Conservation (phyloP, 2,113 vertebrate genomes). For the Pelecanoides urinatrix region DNA sequence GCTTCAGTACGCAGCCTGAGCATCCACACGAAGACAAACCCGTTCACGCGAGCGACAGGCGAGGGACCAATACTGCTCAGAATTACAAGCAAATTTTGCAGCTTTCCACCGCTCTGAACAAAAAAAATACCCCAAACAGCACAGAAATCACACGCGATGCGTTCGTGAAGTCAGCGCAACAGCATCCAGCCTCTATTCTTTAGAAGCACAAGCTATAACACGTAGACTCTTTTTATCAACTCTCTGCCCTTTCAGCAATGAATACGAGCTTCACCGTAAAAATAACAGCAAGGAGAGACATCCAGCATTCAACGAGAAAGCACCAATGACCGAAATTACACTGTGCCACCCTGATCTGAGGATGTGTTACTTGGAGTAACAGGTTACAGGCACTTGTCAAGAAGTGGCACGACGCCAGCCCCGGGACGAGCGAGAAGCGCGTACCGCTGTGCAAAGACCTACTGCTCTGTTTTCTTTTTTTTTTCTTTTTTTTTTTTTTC, state of each 20-base stretch:
- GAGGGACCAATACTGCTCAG: background rate
- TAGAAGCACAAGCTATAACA: background rate
- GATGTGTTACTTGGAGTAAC: background rate
- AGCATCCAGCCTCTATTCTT: background rate
- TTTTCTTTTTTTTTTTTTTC: too few relatives aligned
- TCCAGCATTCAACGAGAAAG: background rate
- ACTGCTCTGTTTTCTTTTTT: background rate
- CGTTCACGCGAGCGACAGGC: fast-evolving
- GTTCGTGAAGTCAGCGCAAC: background rate
- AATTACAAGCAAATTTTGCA: background rate
- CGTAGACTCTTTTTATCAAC: background rate
- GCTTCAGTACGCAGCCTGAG: background rate
- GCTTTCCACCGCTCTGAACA: fast-evolving
- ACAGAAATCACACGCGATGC: background rate
- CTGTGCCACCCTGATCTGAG: background rate
- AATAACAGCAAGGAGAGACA: background rate
- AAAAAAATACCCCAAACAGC: background rate
- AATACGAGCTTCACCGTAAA: background rate
- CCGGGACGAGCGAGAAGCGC: background rate
- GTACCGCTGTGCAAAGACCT: background rate
- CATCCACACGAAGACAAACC: background rate
- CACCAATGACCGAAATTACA: background rate
- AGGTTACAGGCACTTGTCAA: background rate
- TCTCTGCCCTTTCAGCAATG: background rate
- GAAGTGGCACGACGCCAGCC: background rate